phyloP scores from a whole-genome alignment of 92 coral and sea anemone species.

The Paragorgia papillata region DNA sequence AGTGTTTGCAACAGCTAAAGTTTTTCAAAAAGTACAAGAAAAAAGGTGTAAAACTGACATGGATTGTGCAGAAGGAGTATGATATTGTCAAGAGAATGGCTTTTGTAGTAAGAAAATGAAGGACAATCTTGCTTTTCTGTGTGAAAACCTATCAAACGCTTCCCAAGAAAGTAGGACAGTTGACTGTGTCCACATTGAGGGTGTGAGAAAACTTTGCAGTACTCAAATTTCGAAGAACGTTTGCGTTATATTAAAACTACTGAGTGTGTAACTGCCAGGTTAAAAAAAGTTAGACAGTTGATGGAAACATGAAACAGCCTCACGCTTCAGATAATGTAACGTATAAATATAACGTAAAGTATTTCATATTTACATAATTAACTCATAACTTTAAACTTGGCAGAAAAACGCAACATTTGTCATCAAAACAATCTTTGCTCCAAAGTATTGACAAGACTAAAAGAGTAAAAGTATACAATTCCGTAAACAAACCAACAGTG shows the following conservation, averaged over 20 bases:
- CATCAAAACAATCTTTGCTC: too few relatives aligned
- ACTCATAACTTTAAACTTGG: too few relatives aligned
- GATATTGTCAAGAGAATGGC: neutral
- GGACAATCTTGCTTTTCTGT: neutral
- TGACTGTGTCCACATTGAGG: neutral
- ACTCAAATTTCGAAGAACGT: neutral
- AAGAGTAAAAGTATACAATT: too few relatives aligned
- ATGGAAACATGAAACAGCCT: too few relatives aligned
- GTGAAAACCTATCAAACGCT: neutral
- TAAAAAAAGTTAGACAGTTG: too few relatives aligned
- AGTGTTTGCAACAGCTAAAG: neutral
- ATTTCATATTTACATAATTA: too few relatives aligned
- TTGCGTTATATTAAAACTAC: slow-evolving; percentile 1
- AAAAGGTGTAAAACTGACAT: neutral
- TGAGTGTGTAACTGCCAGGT: too few relatives aligned
- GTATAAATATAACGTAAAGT: too few relatives aligned
- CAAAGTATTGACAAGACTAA: too few relatives aligned
- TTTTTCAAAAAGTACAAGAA: neutral
- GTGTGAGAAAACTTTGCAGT: neutral
- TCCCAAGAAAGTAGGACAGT: neutral
- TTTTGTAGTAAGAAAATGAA: neutral
- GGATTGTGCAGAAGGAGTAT: slow-evolving; percentile 11
- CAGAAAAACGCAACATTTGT: too few relatives aligned
- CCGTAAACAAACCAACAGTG: too few relatives aligned
- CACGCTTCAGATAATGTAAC: too few relatives aligned